Percentiles rank a stretch among this genome's conserved stretches.
These are phyloP conservation scores for Oasisia sp. DNA, from an alignment of 2,888 invertebrate genomes.

Conservation along the genomic window DNA sequence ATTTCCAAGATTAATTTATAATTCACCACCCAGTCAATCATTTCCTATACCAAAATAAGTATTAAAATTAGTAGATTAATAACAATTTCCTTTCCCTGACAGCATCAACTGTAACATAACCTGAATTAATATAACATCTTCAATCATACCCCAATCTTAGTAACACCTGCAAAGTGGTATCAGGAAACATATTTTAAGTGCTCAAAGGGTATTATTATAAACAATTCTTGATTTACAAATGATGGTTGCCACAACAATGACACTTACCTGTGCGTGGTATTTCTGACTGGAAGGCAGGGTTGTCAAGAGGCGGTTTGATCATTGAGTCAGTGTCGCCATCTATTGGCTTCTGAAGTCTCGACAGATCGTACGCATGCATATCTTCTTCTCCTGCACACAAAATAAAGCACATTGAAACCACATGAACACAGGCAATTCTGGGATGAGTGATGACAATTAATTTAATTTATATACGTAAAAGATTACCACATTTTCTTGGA, in stretches of 20 bases:
- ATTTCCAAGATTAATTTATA: background rate
- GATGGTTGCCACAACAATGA: background rate
- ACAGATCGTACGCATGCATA: constrained; percentile 99
- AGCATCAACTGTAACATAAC: too few relatives aligned
- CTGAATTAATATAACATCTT: background rate
- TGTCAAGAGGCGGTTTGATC: background rate
- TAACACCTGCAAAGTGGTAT: background rate
- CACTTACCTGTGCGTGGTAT: background rate
- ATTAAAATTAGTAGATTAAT: too few relatives aligned
- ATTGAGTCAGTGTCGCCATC: background rate
- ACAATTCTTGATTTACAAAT: background rate
- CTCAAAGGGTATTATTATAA: background rate
- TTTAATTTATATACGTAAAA: too few relatives aligned
- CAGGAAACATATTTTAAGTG: background rate
- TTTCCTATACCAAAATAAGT: too few relatives aligned
- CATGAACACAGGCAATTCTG: too few relatives aligned
- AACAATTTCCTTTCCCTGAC: too few relatives aligned
- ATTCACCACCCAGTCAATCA: background rate
- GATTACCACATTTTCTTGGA: too few relatives aligned
- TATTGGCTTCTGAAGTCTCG: constrained; percentile 96
- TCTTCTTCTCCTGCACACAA: constrained; percentile 78
- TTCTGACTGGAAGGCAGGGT: constrained; percentile 1
- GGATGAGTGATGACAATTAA: too few relatives aligned
- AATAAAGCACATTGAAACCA: background rate
- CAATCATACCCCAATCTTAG: background rate